Evolutionary conservation across 2,113 vertebrate genomes (phyloP), one percentile per base, ranked within the genome.

Genomic region (Ictalurus furcatus): DNA sequence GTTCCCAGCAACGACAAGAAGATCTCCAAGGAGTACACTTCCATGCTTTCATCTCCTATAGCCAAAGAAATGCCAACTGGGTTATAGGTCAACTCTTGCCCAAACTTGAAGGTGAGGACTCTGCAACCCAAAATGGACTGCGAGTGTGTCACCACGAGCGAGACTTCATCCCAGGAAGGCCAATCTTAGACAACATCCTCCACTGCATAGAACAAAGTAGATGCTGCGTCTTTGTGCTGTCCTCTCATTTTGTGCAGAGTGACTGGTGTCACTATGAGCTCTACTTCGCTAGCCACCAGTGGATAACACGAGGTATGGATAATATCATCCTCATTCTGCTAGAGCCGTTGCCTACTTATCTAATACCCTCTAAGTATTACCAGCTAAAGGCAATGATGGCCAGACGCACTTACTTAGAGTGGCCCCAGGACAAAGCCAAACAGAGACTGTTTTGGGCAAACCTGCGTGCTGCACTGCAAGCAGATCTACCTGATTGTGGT

Each of bases 231-330:
- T 99, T 98, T 59, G 96, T 99, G 40, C 87, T 99, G 88, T 98
- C 97, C 28, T 95, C 96, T 80, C 95, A 97, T 92, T 99, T 99
- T 63, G 95, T 99, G 59, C 97, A 97, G 94, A 99, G 97, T 0
- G 97, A 98, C 11, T 99, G 98, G 98, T 98, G 98, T 80, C 97
- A 99, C 92, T 99, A 99, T 2, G 97, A 99, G 91, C 96, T 99
- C 25, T 98, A 98, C 92, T 99, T 98, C 19, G 97, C 97, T 88
- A 96, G 97, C 19, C 98, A 99, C 93, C 96, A 96, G 65, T 90
- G 94, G 0, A 95, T 97, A 54, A 90, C 93, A 11, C 94, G 94
- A 89, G 96, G 92, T 6, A 93, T 90, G 0, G 91, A 97, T 78
- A 96, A 95, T 67, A 90, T 98, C 28, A 96, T 98, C 85, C 94